Percentiles rank a stretch among this genome's conserved stretches.
phyloP scores from a whole-genome alignment of 2,113 vertebrate species.

The Leuciscus idus region DNA sequence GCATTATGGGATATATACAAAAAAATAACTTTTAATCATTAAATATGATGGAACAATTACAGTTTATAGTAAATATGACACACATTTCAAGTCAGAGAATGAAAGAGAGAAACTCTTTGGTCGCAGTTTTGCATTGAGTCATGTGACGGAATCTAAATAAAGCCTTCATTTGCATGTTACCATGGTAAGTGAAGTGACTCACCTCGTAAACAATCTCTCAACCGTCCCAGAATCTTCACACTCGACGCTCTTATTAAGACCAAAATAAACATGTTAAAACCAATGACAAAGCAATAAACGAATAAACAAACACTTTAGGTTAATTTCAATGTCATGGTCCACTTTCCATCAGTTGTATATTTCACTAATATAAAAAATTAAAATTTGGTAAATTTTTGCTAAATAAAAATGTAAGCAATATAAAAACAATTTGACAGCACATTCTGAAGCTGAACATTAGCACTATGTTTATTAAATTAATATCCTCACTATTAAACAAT shows the following conservation, averaged over 20 bases:
- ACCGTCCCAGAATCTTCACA: slow-evolving; percentile 44
- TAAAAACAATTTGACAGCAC: neutral
- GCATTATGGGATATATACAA: neutral
- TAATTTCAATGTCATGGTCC: neutral
- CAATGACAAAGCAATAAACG: neutral
- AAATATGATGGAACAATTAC: neutral
- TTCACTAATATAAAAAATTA: no score
- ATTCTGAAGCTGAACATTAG: neutral
- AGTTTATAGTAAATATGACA: neutral
- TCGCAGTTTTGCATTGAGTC: neutral
- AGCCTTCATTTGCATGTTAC: slow-evolving; percentile 26
- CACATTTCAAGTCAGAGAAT: neutral
- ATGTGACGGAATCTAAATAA: slow-evolving; percentile 4
- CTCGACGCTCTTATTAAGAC: neutral
- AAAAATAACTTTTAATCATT: neutral
- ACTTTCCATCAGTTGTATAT: no score
- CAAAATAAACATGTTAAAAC: neutral
- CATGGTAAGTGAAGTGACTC: neutral
- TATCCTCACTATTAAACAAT: neutral
- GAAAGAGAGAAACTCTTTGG: neutral
- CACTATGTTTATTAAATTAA: neutral
- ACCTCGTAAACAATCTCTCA: neutral
- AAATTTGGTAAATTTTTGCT: no score
- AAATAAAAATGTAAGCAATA: no score
- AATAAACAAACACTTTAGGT: neutral